A percentile compares a stretch with the other conserved stretches of the same genome.
Conservation (phyloP, 2,888 invertebrate species). For the Steinernema carpocapsae region DNA sequence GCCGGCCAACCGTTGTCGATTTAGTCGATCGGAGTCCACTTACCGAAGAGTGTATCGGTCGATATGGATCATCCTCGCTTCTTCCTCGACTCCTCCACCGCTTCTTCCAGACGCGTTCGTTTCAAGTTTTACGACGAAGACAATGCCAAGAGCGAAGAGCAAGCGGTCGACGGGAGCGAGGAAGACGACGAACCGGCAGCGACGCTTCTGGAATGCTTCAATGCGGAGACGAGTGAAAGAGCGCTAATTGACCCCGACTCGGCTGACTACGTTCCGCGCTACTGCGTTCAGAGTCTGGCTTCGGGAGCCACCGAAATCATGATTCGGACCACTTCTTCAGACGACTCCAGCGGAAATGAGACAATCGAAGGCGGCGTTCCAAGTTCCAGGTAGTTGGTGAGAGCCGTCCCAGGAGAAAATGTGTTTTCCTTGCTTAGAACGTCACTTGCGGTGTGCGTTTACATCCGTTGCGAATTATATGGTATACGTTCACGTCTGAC, state of each 20-base stretch:
- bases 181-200: neutral
- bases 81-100: neutral
- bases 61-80: constrained; percentile 10
- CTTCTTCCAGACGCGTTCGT: constrained; percentile 2
- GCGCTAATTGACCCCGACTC: constrained; percentile 12
- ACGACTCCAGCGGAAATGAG: neutral
- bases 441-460: neutral
- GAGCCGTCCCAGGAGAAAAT: neutral
- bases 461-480: neutral
- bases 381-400: neutral
- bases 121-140: neutral
- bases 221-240: neutral
- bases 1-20: constrained; percentile 17
- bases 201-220: constrained; percentile 24
- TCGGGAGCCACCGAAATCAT: constrained; percentile 24
- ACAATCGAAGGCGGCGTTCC: neutral
- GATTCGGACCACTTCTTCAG: neutral
- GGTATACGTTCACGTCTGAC: neutral
- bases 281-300: constrained; percentile 28
- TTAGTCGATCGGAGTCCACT: constrained; percentile 11
- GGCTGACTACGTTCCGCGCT: constrained; percentile 3
- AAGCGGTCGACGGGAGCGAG: neutral
- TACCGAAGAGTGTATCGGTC: neutral
- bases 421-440: neutral
- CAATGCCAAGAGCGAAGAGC: neutral